phyloP scores from a whole-genome alignment of 2,888 invertebrate genomes.

The Luperina testacea region DNA sequence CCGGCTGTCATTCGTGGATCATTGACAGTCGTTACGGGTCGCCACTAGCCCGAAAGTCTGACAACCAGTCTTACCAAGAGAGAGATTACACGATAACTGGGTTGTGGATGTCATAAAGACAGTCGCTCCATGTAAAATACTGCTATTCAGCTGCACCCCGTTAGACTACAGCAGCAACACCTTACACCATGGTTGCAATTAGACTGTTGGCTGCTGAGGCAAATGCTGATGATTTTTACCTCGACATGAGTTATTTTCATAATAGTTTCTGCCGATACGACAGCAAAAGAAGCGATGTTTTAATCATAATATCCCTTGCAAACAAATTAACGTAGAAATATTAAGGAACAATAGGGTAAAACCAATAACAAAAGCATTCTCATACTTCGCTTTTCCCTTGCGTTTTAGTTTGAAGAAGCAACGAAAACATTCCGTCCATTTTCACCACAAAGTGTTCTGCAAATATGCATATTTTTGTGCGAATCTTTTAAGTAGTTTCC shows the following conservation, averaged over 20 bases:
- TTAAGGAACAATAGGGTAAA: background rate
- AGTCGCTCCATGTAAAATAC: no score
- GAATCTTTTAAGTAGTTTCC: constrained; percentile 50
- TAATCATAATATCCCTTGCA: background rate
- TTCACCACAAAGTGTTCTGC: constrained; percentile 23
- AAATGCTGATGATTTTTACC: no score
- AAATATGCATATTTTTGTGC: constrained; percentile 51
- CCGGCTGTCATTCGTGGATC: no score
- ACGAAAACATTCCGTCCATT: constrained; percentile 35
- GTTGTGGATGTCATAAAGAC: no score
- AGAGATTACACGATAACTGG: no score
- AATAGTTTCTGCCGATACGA: background rate
- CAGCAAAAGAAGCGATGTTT: background rate
- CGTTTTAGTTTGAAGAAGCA: constrained; percentile 25
- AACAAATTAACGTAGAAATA: background rate
- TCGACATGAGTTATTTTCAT: background rate
- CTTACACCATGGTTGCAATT: background rate
- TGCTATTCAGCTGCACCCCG: no score
- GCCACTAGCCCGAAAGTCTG: no score
- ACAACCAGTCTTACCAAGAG: no score
- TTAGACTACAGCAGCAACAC: background rate
- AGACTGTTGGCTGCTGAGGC: no score
- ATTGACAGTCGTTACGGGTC: no score
- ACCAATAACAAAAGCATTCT: constrained; percentile 5
- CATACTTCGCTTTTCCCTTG: background rate